Percentiles rank a stretch among this genome's conserved stretches.
Conservation (phyloP, 2,888 invertebrate species). For the Pheosia gnoma region DNA sequence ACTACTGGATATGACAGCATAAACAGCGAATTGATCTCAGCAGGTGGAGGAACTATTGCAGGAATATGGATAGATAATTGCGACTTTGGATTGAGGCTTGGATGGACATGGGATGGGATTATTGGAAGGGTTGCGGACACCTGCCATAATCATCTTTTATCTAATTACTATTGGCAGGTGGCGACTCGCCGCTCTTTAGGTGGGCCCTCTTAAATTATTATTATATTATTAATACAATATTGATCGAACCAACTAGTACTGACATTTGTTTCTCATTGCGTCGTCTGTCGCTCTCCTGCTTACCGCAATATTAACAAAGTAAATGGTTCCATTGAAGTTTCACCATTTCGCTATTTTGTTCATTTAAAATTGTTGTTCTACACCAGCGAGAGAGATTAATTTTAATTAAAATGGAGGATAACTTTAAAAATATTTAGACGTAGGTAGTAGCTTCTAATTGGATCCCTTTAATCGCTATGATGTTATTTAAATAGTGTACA, state of each 20-base stretch:
- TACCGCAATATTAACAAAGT: conserved; percentile 32
- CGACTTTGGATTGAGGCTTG: too few relatives aligned
- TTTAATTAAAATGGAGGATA: background rate
- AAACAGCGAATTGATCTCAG: too few relatives aligned
- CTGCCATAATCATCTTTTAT: too few relatives aligned
- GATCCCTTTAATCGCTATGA: background rate
- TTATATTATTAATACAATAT: conserved; percentile 33
- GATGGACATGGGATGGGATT: too few relatives aligned
- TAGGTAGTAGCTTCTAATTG: background rate
- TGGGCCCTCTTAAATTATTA: too few relatives aligned
- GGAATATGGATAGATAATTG: too few relatives aligned
- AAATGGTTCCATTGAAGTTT: conserved; percentile 25
- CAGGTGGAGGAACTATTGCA: too few relatives aligned
- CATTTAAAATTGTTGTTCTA: background rate
- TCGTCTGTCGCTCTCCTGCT: conserved; percentile 30
- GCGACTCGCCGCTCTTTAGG: too few relatives aligned
- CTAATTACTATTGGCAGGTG: too few relatives aligned
- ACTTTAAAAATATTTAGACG: background rate
- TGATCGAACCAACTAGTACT: conserved; percentile 44
- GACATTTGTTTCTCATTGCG: conserved; percentile 66
- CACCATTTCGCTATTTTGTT: conserved; percentile 1
- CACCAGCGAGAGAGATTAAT: background rate
- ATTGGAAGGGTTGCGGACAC: too few relatives aligned
- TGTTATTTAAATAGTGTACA: background rate
- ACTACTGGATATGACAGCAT: too few relatives aligned